Evolutionary conservation across 2,113 vertebrate genomes (phyloP).

Genomic region (Bettongia penicillata): DNA sequence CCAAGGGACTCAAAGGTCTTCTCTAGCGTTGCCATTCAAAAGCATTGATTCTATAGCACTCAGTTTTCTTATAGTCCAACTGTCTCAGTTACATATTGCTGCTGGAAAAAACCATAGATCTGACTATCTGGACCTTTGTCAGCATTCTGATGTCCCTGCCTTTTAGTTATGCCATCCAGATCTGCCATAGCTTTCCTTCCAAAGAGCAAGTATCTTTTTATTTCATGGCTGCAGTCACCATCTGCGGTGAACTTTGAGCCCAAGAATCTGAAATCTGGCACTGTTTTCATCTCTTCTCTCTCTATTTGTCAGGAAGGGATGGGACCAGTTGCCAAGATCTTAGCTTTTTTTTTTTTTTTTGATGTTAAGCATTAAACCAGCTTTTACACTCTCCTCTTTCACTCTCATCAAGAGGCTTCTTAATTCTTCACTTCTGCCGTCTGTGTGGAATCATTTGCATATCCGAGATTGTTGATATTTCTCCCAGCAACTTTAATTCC

Average conservation of each 20-base stretch:
- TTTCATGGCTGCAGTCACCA: neutral
- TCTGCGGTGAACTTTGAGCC: neutral
- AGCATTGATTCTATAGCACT: neutral
- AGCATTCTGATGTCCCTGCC: neutral
- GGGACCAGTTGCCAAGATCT: neutral
- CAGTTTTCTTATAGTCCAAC: neutral
- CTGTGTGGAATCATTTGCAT: neutral
- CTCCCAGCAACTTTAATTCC: neutral
- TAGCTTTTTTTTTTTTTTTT: neutral
- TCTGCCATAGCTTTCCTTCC: neutral
- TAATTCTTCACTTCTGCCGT: neutral
- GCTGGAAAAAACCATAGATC: neutral
- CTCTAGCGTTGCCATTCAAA: neutral
- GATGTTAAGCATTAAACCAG: neutral
- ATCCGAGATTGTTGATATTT: neutral
- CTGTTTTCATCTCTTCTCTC: neutral
- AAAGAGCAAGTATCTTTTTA: neutral
- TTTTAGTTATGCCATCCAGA: neutral
- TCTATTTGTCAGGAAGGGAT: neutral
- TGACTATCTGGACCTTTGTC: neutral
- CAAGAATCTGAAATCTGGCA: neutral
- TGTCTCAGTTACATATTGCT: neutral
- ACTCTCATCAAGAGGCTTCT: neutral
- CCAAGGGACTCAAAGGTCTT: neutral
- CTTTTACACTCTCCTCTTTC: neutral